Percentiles rank a stretch among this genome's conserved stretches.
Evolutionary conservation across 2,888 invertebrate genomes (phyloP).

Genomic region (Protonemura montana): DNA sequence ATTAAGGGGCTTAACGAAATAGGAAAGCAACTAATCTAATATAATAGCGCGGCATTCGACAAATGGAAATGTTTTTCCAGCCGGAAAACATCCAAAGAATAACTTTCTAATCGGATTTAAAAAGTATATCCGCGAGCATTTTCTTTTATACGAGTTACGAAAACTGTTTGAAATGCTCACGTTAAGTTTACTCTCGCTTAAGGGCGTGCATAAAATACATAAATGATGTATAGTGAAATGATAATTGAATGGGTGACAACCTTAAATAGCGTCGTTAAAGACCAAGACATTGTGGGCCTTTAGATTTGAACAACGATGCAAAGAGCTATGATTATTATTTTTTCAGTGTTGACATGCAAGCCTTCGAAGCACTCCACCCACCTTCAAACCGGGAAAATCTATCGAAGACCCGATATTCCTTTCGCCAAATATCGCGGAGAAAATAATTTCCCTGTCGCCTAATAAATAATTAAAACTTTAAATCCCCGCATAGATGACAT

Average conservation of each 20-base stretch:
- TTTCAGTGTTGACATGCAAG: not conserved
- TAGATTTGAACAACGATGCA: not conserved
- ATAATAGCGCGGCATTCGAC: not conserved
- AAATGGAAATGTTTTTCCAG: not conserved
- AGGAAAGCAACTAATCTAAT: not conserved
- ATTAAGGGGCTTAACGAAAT: not conserved
- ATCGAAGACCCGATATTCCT: too few species aligned
- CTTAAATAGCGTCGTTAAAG: not conserved
- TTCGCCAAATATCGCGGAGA: not conserved
- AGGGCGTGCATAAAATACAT: not conserved
- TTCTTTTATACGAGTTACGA: not conserved
- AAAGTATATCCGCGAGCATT: not conserved
- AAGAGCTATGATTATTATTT: not conserved
- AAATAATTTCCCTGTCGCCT: not conserved
- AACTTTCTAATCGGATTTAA: not conserved
- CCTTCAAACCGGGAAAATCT: not conserved
- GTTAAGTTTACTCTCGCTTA: not conserved
- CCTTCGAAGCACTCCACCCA: not conserved
- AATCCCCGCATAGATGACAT: not conserved
- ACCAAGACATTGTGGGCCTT: not conserved
- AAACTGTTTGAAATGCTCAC: not conserved
- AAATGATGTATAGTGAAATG: not conserved
- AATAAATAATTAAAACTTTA: not conserved
- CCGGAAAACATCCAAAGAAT: not conserved
- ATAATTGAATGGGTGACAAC: not conserved